Base-by-base conservation (phyloP, 2,888 invertebrate genomes). In the Drosophila anomelani region DNA sequence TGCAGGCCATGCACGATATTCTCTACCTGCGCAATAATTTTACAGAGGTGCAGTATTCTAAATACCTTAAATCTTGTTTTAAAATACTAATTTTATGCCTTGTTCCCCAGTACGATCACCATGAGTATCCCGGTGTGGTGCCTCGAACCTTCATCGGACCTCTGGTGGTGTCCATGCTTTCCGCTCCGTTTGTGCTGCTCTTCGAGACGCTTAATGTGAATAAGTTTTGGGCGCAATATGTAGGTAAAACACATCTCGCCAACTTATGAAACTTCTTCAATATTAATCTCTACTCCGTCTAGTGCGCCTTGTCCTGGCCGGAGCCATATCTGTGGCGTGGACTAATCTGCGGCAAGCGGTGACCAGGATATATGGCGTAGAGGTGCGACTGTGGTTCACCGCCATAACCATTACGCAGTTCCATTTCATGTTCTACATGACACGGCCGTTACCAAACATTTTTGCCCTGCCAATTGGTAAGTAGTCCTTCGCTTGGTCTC, bases 1-100 rank as follows among this genome's bases (percentile, higher is more conserved):
- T 99, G 68, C 99, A 99, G 94, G 99, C 99, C 26, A 96, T 97
- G 92, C 99, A 99, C 93, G 99, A 99, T 93, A 95, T 99, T 89
- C 93, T 99, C 54, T 98, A 97, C 93, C 96, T 98, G 92, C 95
- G 96, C 81, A 94, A 94, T 93, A 97, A 98, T 94, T 94, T 98
- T 81, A 94, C 96, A 66, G 94, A 97, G 96, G 98, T 98, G 12
- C 5, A 15, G 9, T 2, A 1, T 1, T n/a, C 2, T 0, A 12
- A 13, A 10, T 17, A 20, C 6, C 15, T 13, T 12, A 10, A 32
- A 15, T 3, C 4, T n/a, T n/a, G 5, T 15, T 29, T 5, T 10
- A 12, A 6, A 5, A 17, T 8, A 5, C n/a, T 62, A n/a, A 63
- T 20, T 15, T 0, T 5, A 7, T 1, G 17, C 12, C n/a, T 54